A percentile compares a stretch with the other conserved stretches of the same genome.
These are phyloP conservation scores for Notolepis coatsorum DNA, from an alignment of 2,797 vertebrate species.

Conservation along the genomic window DNA sequence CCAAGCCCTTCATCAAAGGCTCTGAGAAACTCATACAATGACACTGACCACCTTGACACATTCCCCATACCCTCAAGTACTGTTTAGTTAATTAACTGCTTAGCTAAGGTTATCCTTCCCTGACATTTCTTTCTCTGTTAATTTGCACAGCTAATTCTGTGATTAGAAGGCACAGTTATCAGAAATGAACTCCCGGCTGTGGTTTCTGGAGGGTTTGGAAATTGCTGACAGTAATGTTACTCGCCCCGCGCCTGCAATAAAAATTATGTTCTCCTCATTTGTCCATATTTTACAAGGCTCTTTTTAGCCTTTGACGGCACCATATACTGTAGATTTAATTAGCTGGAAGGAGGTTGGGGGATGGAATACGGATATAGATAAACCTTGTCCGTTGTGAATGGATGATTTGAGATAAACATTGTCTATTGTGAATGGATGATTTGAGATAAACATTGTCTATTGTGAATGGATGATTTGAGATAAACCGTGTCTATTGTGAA, in stretches of 20 bases:
- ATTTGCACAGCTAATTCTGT: slow-evolving; percentile 35
- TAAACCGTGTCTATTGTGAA: too few relatives aligned
- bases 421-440: too few relatives aligned
- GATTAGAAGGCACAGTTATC: slow-evolving; percentile 30
- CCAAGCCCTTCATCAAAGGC: neutral
- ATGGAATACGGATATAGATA: slow-evolving; percentile 13
- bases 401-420: too few relatives aligned
- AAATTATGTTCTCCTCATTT: slow-evolving; percentile 39
- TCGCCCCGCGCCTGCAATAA: slow-evolving; percentile 21
- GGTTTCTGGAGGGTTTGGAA: slow-evolving; percentile 26
- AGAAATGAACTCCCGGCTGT: slow-evolving; percentile 34
- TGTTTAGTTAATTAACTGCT: slow-evolving; percentile 27
- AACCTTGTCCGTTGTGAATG: slow-evolving; percentile 10
- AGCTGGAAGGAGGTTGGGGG: neutral
- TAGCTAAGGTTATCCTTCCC: slow-evolving; percentile 11
- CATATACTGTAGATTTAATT: neutral
- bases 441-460: slow-evolving; percentile 2
- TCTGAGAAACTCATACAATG: slow-evolving; percentile 7
- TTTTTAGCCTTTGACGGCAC: slow-evolving; percentile 40
- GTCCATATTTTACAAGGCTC: slow-evolving; percentile 8
- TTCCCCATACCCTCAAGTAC: slow-evolving; percentile 8
- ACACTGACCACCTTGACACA: slow-evolving; percentile 12
- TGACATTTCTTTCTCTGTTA: slow-evolving; percentile 17
- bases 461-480: too few relatives aligned
- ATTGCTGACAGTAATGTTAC: slow-evolving; percentile 34